Base-by-base conservation (phyloP, 2,888 invertebrate genomes). In the Pyralis farinalis region DNA sequence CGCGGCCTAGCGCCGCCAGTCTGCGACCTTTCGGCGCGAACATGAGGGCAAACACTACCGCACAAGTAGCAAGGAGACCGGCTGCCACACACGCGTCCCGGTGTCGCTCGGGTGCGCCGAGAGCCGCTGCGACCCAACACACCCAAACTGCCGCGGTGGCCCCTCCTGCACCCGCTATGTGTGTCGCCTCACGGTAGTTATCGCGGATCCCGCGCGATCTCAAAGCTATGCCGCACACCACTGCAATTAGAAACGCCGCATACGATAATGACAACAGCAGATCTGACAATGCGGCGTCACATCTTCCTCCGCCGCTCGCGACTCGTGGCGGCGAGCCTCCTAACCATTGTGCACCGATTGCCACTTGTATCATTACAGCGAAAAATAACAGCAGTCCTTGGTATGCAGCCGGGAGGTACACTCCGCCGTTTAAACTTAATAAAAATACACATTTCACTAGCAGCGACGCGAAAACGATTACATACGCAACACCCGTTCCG, bases 361-460 rank as follows among this genome's bases (percentile, higher is more conserved):
- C 95, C 58, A 96, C 93, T 88, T 97, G 97, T 52, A 97, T 97
- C 71, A 96, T 93, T 44, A 97, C 95, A 16, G 97, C 96, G 74
- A 98, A 98, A 63, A 97, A 92, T 54, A 98, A 90, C 57, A 98
- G 91, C 20, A 98, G 91, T 49, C 94, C 95, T 85, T 98, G 98
- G 80, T 98, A 98, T 8, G 96, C 95, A 5, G 97, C 97, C 39
- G 97, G 97, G 40, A 98, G 90, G 72, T 98, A 97, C 36, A 97
- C 96, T 47, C 96, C 97, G 39, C 95, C 94, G 80, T 97, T 97
- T 47, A 97, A 92, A 68, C 97, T 97, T 55, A 98, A 93, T 46
- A 98, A 91, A 76, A 98, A 97, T 55, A 98, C 96, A 79, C 97
- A 96, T 85, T 98, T 98, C 51, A 98, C 98, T 58, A 98, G 91